Base-by-base conservation (phyloP, 2,113 vertebrate genomes). In the Daphoenositta chrysoptera region DNA sequence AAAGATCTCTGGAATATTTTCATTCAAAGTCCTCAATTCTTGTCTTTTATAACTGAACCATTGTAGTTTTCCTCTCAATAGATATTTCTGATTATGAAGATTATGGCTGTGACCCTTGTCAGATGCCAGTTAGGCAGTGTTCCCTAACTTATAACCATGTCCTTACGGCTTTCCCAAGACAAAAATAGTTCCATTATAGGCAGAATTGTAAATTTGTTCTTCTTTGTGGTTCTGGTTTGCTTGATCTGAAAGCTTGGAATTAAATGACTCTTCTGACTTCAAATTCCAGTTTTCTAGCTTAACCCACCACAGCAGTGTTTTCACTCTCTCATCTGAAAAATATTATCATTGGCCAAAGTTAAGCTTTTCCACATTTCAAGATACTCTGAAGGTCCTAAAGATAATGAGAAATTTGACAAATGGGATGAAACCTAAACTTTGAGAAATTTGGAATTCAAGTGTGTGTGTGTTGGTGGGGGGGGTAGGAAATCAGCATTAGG, bases 391-490 rank as follows among this genome's bases (percentile, higher is more conserved):
- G 40, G 47, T 78, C 73, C 27, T 66, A 64, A 78, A 71, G 40
- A 68, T 70, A 77, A 14, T 54, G 54, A 76, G 37, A 83, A 61
- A 82, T 65, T 35, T 53, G 58, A 70, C 39, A 86, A 93, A 76
- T 58, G 8, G 30, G 13, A 51, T 61, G 33, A 66, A 93, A 76
- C 22, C 7, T 51, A 51, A 69, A 61, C 35, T 82, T 73, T 27
- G 42, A 92, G 31, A 81, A 89, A 65, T 18, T 57, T 89, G 31
- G 21, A 37, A 57, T 91, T 89, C 47, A 31, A 35, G 6, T 21
- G n/a, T 11, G 9, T 18, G 7, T 10, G 27, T 7, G 11, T 7
- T 8, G 11, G 5, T 7, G 1, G 16, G 0, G 9, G 1, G 11
- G 5, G 8, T 6, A 40, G 42, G 42, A 44, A 21, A 83, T 75